A percentile compares a stretch with the other conserved stretches of the same genome.
phyloP scores from a whole-genome alignment of 2,797 vertebrate genomes.

The Xerus rutilus region DNA sequence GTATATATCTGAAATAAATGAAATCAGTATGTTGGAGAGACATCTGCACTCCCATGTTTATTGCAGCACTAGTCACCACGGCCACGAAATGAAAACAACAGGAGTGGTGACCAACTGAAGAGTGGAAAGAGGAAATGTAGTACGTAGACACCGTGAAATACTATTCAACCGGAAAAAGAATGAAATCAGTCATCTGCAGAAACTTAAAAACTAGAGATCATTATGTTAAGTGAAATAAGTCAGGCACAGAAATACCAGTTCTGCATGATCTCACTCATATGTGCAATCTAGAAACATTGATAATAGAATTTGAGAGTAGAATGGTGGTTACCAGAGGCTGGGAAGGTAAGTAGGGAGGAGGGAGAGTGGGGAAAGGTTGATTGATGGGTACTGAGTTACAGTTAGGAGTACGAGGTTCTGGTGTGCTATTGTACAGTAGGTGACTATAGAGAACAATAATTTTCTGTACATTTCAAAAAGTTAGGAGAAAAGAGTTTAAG shows the following conservation, averaged over 20 bases:
- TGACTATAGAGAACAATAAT: neutral
- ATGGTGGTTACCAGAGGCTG: too few relatives aligned
- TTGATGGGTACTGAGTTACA: neutral
- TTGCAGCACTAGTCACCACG: neutral
- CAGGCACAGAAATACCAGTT: neutral
- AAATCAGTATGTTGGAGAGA: neutral
- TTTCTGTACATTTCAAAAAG: neutral
- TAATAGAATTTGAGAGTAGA: neutral
- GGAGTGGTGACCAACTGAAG: neutral
- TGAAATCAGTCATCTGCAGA: neutral
- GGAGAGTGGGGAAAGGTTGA: neutral
- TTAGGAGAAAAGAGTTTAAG: neutral
- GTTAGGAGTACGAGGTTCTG: neutral
- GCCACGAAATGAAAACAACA: neutral
- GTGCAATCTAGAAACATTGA: neutral
- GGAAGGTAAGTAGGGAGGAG: too few relatives aligned
- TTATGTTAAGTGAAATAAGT: neutral
- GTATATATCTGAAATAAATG: neutral
- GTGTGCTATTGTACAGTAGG: neutral
- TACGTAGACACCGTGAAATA: neutral
- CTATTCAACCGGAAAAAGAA: neutral
- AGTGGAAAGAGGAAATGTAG: neutral
- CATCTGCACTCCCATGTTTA: neutral
- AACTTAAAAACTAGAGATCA: neutral
- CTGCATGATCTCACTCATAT: neutral